Evolutionary conservation across 2,888 invertebrate genomes (phyloP), one percentile per base, ranked within the genome.

Genomic region (Agrochola lychnidis): DNA sequence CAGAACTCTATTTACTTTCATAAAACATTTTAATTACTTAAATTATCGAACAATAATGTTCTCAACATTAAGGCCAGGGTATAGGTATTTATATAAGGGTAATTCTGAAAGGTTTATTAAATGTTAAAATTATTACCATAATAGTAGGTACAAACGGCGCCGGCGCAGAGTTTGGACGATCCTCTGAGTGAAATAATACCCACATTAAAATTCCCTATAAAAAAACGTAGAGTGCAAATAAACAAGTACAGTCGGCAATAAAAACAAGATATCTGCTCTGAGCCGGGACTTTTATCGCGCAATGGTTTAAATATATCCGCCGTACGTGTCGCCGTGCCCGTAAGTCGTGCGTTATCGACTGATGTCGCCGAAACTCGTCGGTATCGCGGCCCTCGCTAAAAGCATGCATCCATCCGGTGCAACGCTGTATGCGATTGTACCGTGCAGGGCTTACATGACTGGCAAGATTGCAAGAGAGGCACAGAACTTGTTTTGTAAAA

Each of bases 401-500:
- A 94, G 94, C 91, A 89, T 87, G 80, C 91, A 91, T 93, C 91
- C 90, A 90, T 93, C 90, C 89, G 85, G 82, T 81, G 83, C 84
- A 85, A 72, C 82, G 89, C 89, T 82, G 87, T 89, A 90, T 88
- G 87, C 87, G 89, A 91, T 89, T 91, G 87, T 82, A 79, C 48
- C 66, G 51, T 36, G 68, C 62, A 22, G 6, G 40, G 91, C 16
- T 91, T 86, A 91, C 90, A 92, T 92, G 88, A 0, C 59, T 73
- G 25, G 0, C 14, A 40, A 40, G n/a, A 12, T 9, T 56, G 14
- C 25, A 14, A 45, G 6, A 40, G 7, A 48, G 7, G 1, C n/a
- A 36, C 7, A 3, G 4, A 5, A 30, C 22, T 30, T 22, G 1
- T 10, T 48, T 6, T n/a, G 51, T 30, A 59, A 14, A 22, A 62